A percentile compares a stretch with the other conserved stretches of the same genome.
Conservation (phyloP, 2,797 vertebrate species). For the Pangasius djambal region DNA sequence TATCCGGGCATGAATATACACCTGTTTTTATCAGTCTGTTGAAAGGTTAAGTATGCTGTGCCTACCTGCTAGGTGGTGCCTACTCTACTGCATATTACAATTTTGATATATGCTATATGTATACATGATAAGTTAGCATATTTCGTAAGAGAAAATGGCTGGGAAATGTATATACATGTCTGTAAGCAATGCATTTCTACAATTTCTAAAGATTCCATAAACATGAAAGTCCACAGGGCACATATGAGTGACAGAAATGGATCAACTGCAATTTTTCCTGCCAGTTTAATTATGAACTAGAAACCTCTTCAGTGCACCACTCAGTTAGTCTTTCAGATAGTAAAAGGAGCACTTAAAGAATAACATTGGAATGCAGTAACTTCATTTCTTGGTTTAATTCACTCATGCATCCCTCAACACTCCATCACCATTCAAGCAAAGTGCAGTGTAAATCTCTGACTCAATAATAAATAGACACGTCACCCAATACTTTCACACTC, state of each 20-base stretch:
- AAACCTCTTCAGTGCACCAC: constrained; percentile 7
- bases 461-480: constrained; percentile 55
- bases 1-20: background rate
- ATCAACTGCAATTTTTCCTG: background rate
- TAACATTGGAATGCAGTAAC: constrained; percentile 23
- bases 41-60: background rate
- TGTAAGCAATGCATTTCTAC: background rate
- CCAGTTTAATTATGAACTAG: constrained; percentile 13
- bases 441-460: constrained; percentile 52
- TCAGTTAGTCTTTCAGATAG: constrained; percentile 16
- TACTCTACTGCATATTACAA: background rate
- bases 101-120: background rate
- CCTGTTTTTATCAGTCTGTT: background rate
- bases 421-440: constrained; percentile 34
- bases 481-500: constrained; percentile 44
- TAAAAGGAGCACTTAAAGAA: constrained; percentile 33
- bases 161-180: background rate
- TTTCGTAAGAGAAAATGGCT: background rate
- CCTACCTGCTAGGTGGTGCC: background rate
- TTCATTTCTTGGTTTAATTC: constrained; percentile 40
- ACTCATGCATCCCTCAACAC: constrained; percentile 29
- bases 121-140: background rate
- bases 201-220: background rate
- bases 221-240: background rate
- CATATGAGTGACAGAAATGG: background rate